Conservation (phyloP, 2,113 vertebrate genomes). For the Siphamia tubifer region DNA sequence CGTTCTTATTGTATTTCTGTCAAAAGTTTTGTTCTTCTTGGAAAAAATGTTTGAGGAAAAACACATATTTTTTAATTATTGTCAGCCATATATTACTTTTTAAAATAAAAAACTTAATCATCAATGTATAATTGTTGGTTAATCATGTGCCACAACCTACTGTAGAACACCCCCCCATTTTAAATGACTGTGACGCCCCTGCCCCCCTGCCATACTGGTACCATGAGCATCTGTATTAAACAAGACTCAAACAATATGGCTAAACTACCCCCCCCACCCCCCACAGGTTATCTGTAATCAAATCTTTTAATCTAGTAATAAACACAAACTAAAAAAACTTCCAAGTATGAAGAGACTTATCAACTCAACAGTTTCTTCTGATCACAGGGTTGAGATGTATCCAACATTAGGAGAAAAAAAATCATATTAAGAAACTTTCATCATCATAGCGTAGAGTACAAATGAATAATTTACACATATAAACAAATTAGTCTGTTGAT, state of each 20-base stretch:
- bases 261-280: background rate
- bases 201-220: background rate
- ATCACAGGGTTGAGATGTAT: background rate
- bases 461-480: background rate
- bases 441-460: background rate
- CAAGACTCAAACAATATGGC: background rate
- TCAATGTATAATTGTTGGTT: too few species aligned
- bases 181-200: too few species aligned
- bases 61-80: too few species aligned
- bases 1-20: too few species aligned
- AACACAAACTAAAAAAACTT: background rate
- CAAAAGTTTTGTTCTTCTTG: too few species aligned
- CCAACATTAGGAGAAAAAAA: background rate
- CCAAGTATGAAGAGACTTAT: too few species aligned
- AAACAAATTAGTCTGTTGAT: conserved; percentile 19
- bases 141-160: too few species aligned
- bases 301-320: background rate
- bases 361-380: too few species aligned
- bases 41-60: too few species aligned
- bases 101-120: too few species aligned
- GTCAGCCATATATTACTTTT: too few species aligned
- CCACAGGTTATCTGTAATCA: background rate
- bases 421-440: background rate
- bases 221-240: background rate
- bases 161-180: too few species aligned